Base-by-base conservation (phyloP, 1,140 invertebrate genomes). In the Pseudachorutes palmiensis region DNA sequence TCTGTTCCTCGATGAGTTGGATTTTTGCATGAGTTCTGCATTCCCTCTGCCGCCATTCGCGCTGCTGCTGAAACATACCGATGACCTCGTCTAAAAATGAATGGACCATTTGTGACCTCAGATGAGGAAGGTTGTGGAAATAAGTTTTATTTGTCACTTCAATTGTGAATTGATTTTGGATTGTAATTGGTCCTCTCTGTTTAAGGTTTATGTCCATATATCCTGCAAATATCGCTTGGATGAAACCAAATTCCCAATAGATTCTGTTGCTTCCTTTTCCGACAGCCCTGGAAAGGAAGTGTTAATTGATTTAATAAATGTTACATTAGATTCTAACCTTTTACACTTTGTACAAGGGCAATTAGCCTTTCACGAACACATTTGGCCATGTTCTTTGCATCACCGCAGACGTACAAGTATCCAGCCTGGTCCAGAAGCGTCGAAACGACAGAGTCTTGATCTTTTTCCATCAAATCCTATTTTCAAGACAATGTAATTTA, bases 381-480 rank as follows among this genome's bases (percentile, higher is more conserved):
- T 70, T 84, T 83, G 0, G 85, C 83, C 82, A 92, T 89, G 66
- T 82, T 82, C 68, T 85, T 86, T 19, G 85, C 83, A 80, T 90
- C 88, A 14, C 89, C 89, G 78, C 90, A 91, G 2, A 92, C 78
- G 77, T 84, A 91, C n/a, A 93, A 76, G 31, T 77, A 76, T 2
- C 83, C 85, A 58, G 71, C 76, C 66, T 76, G 78, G 69, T 85
- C 74, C 16, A 85, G 73, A 9, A 91, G 75, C 49, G 85, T 76
- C 9, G 82, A 74, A 36, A 83, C 79, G 29, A 92, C 63, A 59
- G 82, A 75, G 62, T 78, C 71, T 1, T 80, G 79, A 75, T 87
- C 78, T 62, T 81, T 72, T 33, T 74, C 65, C 49, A 91, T 79
- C 45, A 78, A 76, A 77, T 90, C 82, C 73, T 75, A 45, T 30